Percentiles rank a stretch among this genome's conserved stretches.
These are phyloP conservation scores for Trisateles emortualis DNA, from an alignment of 2,888 invertebrate genomes.

Conservation along the genomic window DNA sequence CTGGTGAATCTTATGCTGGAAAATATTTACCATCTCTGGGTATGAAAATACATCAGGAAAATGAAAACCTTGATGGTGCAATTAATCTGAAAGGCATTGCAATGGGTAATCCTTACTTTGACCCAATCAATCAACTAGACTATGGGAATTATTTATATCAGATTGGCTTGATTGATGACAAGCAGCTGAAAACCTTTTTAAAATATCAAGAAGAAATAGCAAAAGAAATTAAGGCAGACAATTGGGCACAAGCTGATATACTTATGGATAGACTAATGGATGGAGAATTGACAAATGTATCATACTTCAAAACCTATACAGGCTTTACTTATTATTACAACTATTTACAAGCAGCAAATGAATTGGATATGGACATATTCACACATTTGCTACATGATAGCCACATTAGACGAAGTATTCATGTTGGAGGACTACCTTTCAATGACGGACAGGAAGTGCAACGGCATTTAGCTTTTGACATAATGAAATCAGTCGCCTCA, in stretches of 20 bases:
- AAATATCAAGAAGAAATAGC: slow-evolving; percentile 85
- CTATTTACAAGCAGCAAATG: slow-evolving; percentile 84
- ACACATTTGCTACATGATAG: slow-evolving; percentile 65
- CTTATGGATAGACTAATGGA: slow-evolving; percentile 90
- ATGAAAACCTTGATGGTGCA: slow-evolving; percentile 43
- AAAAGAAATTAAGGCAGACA: slow-evolving; percentile 86
- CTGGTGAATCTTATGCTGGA: slow-evolving; percentile 89
- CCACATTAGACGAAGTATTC: slow-evolving; percentile 83
- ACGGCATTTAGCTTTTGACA: slow-evolving; percentile 81
- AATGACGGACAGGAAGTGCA: slow-evolving; percentile 80
- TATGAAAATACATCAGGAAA: slow-evolving; percentile 82
- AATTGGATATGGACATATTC: slow-evolving; percentile 74
- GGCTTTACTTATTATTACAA: slow-evolving; percentile 93
- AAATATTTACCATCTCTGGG: slow-evolving; percentile 83
- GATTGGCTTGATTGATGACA: slow-evolving; percentile 85
- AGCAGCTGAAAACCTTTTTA: slow-evolving; percentile 86
- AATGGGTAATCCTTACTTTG: slow-evolving; percentile 84
- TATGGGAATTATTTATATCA: slow-evolving; percentile 84
- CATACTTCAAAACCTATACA: slow-evolving; percentile 88
- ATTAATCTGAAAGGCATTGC: slow-evolving; percentile 86
- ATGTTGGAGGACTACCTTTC: slow-evolving; percentile 88
- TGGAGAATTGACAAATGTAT: slow-evolving; percentile 65
- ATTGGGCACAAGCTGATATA: slow-evolving; percentile 90
- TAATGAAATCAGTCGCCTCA: slow-evolving; percentile 86
- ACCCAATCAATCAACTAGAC: slow-evolving; percentile 81